These are phyloP conservation scores for Dryobates pubescens DNA, from an alignment of 2,797 vertebrate species.

Conservation along the genomic window DNA sequence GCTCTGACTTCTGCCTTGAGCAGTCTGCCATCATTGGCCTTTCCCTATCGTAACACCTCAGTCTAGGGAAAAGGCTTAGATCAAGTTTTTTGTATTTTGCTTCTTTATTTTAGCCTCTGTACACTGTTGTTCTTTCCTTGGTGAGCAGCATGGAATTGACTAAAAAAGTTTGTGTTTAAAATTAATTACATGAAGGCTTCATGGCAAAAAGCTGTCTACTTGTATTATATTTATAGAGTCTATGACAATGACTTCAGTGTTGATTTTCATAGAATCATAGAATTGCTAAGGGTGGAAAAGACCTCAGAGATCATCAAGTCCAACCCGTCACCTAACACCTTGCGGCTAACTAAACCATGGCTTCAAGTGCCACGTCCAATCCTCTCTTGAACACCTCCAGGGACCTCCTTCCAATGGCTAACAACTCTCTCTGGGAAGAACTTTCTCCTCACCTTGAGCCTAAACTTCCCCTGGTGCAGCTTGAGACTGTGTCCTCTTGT, in stretches of 20 bases:
- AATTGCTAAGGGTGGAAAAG: no score
- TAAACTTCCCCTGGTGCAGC: no score
- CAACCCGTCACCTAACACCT: no score
- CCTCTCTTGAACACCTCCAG: no score
- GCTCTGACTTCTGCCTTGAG: background rate
- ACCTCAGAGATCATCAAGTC: no score
- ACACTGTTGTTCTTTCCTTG: background rate
- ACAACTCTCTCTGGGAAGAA: no score
- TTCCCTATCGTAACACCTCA: background rate
- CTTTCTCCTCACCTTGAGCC: no score
- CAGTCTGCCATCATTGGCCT: background rate
- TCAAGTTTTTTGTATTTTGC: background rate
- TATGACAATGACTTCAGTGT: background rate
- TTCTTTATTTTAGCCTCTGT: background rate
- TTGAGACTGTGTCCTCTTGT: no score
- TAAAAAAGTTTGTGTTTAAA: background rate
- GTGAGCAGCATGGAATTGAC: background rate
- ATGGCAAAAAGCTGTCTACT: background rate
- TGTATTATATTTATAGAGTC: background rate
- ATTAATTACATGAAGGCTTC: background rate
- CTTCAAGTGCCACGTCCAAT: no score
- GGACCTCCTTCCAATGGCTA: no score
- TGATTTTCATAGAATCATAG: background rate
- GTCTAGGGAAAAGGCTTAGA: background rate
- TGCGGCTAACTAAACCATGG: no score